These are phyloP conservation scores for Sarcophaga peregrina DNA, from an alignment of 1,140 invertebrate genomes.

Conservation along the genomic window DNA sequence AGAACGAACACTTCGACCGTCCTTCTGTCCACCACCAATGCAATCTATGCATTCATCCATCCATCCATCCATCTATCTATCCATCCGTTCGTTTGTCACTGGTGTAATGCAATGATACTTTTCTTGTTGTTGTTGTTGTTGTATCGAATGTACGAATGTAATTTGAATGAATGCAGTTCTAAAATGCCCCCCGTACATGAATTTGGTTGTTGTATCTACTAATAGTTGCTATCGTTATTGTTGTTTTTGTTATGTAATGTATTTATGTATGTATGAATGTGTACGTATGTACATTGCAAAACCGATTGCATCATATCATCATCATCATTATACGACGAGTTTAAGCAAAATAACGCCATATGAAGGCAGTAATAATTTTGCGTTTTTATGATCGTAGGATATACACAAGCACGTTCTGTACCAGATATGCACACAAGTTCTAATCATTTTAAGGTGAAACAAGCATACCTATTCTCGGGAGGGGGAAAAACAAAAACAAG, in stretches of 20 bases:
- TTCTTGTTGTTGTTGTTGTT: too few relatives aligned
- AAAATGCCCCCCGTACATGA: too few relatives aligned
- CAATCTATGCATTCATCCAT: neutral
- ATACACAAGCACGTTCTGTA: neutral
- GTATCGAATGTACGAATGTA: neutral
- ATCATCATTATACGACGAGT: neutral
- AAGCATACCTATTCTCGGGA: too few relatives aligned
- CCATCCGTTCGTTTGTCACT: neutral
- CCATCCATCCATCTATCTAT: neutral
- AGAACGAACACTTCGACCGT: neutral
- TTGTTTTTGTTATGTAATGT: neutral
- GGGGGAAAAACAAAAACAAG: too few relatives aligned
- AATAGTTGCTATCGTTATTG: too few relatives aligned
- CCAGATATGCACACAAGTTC: neutral
- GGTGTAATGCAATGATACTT: neutral
- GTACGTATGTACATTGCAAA: neutral
- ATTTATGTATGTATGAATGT: neutral
- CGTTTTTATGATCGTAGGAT: neutral
- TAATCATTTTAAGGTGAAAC: too few relatives aligned
- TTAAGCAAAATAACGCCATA: neutral
- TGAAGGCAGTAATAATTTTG: constrained; percentile 16
- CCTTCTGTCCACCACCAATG: too few relatives aligned
- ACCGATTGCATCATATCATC: neutral
- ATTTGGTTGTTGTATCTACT: too few relatives aligned
- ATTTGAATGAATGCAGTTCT: neutral